Conservation (phyloP, 2,113 vertebrate genomes). For the Vimba vimba region DNA sequence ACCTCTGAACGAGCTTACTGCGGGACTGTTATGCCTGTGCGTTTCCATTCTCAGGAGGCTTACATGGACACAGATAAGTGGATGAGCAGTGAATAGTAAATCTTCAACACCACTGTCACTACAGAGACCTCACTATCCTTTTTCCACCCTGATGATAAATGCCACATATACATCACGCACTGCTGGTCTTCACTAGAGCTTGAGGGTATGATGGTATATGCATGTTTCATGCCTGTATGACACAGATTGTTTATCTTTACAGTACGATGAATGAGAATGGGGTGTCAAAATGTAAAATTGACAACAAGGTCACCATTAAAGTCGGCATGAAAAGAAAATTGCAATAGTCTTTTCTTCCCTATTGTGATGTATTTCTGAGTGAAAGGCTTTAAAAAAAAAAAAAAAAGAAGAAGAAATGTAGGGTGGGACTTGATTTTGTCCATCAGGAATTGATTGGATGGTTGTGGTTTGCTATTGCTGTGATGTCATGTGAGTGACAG, state of each 20-base stretch:
- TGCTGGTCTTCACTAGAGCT: background rate
- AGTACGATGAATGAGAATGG: background rate
- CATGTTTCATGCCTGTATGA: background rate
- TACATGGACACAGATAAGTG: constrained; percentile 51
- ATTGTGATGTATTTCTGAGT: no score
- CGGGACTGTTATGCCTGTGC: constrained; percentile 17
- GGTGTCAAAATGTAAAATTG: background rate
- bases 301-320: background rate
- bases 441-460: no score
- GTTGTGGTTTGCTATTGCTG: no score
- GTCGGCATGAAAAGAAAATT: no score
- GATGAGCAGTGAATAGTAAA: constrained; percentile 40
- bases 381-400: no score
- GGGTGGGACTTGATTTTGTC: no score
- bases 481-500: no score
- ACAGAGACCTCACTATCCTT: constrained; percentile 5
- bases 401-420: no score
- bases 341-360: no score
- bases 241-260: background rate
- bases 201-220: background rate
- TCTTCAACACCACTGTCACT: background rate
- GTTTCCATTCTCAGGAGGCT: constrained; percentile 37
- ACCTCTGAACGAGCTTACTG: constrained; percentile 29
- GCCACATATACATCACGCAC: constrained; percentile 2
- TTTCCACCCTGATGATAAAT: background rate